Base-by-base conservation (phyloP, 2,797 vertebrate genomes). In the Podarcis siculus region DNA sequence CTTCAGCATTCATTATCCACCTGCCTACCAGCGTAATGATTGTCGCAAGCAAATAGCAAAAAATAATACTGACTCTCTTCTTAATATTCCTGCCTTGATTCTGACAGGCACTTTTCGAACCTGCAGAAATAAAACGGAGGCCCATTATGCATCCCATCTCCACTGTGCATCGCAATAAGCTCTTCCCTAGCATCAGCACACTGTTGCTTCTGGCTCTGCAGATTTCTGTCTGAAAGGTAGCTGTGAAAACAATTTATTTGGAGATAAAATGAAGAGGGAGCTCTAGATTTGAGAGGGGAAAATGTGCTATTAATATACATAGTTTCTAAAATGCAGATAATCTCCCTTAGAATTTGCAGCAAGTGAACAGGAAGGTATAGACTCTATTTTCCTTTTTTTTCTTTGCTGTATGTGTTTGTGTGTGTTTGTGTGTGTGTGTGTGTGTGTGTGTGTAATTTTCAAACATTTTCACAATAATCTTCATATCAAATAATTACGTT, bases 61-160 rank as follows among this genome's bases (percentile, higher is more conserved):
- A 64, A 82, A 81, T 90, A 89, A 61, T 88, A 88, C 89, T 90
- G 91, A 45, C 55, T 92, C 91, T 92, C 76, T 76, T 83, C 89
- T 75, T 61, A 81, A 35, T 89, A 78, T 89, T 71, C 83, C n/a
- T 69, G 76, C 87, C 90, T 79, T 69, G 76, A 76, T 72, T 80
- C 88, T 86, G 82, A 89, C 35, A 25, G 89, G 86, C 69, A 86
- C 69, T 82, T 84, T 42, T 86, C 76, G 77, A 92, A 79, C 83
- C 77, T 72, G 39, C 37, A 90, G n/a, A 89, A 92, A 85, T 90
- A 73, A 82, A 90, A 82, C 9, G n/a, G 72, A 75, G 87, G 5
- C 3, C 8, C 4, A 37, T 66, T 90, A 79, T 17, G 49, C 17
- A 25, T 13, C 23, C 0, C 0, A 0, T n/a, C 81, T 92, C 76